phyloP scores from a whole-genome alignment of 2,888 invertebrate genomes.

The Pheosia tremula region DNA sequence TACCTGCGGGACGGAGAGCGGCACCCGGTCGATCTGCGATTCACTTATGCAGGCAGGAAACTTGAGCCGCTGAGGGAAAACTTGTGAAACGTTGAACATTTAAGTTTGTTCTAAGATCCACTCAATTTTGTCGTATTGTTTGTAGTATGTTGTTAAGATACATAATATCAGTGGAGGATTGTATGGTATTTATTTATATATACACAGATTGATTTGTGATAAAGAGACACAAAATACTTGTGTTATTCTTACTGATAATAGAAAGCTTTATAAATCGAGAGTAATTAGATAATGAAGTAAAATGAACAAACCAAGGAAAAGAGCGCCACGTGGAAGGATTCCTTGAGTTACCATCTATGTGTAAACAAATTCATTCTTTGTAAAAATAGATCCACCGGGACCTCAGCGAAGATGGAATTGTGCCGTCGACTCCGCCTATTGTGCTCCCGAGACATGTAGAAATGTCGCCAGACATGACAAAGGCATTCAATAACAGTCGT shows the following conservation, averaged over 20 bases:
- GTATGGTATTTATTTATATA: neutral
- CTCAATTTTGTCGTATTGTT: conserved; percentile 8
- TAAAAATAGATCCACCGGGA: conserved; percentile 1
- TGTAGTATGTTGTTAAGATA: conserved; percentile 5
- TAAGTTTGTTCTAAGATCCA: conserved; percentile 26
- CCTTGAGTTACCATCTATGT: neutral
- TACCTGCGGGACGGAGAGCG: conserved; percentile 50
- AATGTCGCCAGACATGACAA: conserved; percentile 41
- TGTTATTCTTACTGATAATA: neutral
- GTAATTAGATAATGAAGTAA: too few species aligned
- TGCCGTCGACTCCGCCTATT: conserved; percentile 5
- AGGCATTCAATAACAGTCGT: conserved; percentile 47
- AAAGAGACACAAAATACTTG: neutral
- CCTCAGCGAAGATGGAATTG: conserved; percentile 1
- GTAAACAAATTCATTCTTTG: neutral
- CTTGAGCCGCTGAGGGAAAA: conserved; percentile 48
- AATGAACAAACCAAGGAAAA: too few species aligned
- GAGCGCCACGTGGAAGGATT: too few species aligned
- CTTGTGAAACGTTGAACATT: conserved; percentile 48
- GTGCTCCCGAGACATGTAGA: conserved; percentile 5
- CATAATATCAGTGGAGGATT: neutral
- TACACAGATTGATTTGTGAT: neutral
- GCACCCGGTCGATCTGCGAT: conserved; percentile 54
- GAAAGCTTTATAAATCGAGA: too few species aligned
- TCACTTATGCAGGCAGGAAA: conserved; percentile 62